Percentiles rank a stretch among this genome's conserved stretches.
phyloP scores from a whole-genome alignment of 64 coral and sea anemone species.

The Platygyra sinensis region DNA sequence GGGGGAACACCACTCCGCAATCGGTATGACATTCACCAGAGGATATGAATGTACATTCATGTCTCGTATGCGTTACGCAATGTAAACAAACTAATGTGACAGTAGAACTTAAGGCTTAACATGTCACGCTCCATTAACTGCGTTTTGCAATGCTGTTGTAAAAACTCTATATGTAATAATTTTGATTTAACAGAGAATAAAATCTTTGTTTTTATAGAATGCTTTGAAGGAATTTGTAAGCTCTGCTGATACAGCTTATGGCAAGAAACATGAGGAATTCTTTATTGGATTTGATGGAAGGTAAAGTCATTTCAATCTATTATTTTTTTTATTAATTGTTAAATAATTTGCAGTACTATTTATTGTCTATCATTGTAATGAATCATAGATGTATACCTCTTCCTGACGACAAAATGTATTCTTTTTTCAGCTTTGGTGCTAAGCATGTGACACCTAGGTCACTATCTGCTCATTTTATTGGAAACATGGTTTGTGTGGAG shows the following conservation, averaged over 20 bases:
- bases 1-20: too few species aligned
- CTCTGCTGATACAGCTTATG: conserved; percentile 82
- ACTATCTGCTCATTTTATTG: conserved; percentile 85
- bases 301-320: conserved; percentile 14
- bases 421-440: conserved; percentile 86
- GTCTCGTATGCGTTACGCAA: too few species aligned
- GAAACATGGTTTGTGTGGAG: conserved; percentile 92
- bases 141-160: too few species aligned
- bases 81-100: too few species aligned
- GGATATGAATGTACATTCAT: too few species aligned
- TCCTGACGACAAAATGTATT: background rate
- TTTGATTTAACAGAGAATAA: background rate
- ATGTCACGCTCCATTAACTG: too few species aligned
- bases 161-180: background rate
- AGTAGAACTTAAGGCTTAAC: too few species aligned
- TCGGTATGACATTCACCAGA: too few species aligned
- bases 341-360: background rate
- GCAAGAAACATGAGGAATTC: conserved; percentile 95
- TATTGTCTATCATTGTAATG: background rate
- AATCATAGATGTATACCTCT: background rate
- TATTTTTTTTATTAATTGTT: background rate
- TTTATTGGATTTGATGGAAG: conserved; percentile 99
- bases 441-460: conserved; percentile 99
- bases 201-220: conserved; percentile 67
- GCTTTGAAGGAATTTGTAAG: conserved; percentile 95